A percentile compares a stretch with the other conserved stretches of the same genome.
These are phyloP conservation scores for Pantelozetes paolii DNA, from an alignment of 2,888 invertebrate genomes.

Conservation along the genomic window DNA sequence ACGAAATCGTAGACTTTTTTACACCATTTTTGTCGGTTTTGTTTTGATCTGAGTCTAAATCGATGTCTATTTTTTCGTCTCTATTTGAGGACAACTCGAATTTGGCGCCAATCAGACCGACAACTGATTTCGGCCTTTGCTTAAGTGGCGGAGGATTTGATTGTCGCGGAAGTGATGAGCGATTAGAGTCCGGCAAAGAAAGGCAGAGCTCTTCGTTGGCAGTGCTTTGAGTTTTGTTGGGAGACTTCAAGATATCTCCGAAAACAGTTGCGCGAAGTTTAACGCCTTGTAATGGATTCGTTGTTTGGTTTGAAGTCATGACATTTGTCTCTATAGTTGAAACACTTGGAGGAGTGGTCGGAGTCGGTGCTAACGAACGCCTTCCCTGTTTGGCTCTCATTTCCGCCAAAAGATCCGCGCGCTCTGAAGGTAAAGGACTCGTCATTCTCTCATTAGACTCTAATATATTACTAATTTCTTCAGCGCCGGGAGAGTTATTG, in stretches of 20 bases:
- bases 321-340: conserved; percentile 2
- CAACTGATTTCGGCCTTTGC: conserved; percentile 47
- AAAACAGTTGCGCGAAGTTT: conserved; percentile 38
- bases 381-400: conserved; percentile 47
- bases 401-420: conserved; percentile 43
- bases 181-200: background rate
- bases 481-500: conserved; percentile 35
- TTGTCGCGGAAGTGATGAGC: conserved; percentile 10
- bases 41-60: background rate
- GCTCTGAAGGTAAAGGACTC: conserved; percentile 40
- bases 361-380: conserved; percentile 42
- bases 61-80: conserved; percentile 17
- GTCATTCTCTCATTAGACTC: conserved; percentile 19
- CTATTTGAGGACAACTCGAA: conserved; percentile 38
- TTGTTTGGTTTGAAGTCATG: background rate
- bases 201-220: conserved; percentile 28
- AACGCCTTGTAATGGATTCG: conserved; percentile 8
- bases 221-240: conserved; percentile 24
- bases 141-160: conserved; percentile 45
- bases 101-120: conserved; percentile 44
- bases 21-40: background rate
- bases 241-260: conserved; percentile 39
- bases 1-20: conserved; percentile 7
- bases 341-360: conserved; percentile 13
- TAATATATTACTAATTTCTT: conserved; percentile 26